Evolutionary conservation across 2,797 vertebrate genomes (phyloP).

Genomic region (Epinephelus coioides): DNA sequence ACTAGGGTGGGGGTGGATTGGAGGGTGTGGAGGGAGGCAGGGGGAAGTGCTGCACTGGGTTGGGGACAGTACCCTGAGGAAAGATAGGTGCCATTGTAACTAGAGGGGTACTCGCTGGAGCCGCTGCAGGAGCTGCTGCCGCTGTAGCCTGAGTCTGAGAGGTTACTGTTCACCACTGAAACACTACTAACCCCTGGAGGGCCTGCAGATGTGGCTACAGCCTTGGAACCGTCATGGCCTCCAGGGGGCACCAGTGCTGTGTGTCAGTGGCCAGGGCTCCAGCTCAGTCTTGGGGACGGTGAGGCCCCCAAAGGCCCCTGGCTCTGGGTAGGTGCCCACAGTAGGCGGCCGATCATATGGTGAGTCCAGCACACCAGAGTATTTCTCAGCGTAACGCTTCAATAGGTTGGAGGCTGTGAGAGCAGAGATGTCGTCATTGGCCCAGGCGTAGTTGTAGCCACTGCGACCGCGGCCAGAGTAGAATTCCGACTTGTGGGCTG

Average conservation of each 20-base stretch:
- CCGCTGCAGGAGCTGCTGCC: slow-evolving; percentile 88
- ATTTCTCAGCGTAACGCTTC: slow-evolving; percentile 98
- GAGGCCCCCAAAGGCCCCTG: slow-evolving; percentile 88
- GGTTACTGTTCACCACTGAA: slow-evolving; percentile 88
- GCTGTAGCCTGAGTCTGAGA: slow-evolving; percentile 88
- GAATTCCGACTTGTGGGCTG: slow-evolving; percentile 95
- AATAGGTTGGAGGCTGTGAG: slow-evolving; percentile 98
- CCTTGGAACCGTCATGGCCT: slow-evolving; percentile 91
- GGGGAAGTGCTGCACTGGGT: slow-evolving; percentile 87
- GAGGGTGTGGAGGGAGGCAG: slow-evolving; percentile 89
- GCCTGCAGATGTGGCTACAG: slow-evolving; percentile 75
- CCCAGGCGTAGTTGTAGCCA: slow-evolving; percentile 96
- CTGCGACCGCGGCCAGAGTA: slow-evolving; percentile 88
- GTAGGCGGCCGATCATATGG: slow-evolving; percentile 91
- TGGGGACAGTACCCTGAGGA: slow-evolving; percentile 94
- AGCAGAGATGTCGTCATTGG: slow-evolving; percentile 97
- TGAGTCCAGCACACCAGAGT: slow-evolving; percentile 92
- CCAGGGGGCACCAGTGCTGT: slow-evolving; percentile 87
- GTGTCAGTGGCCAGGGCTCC: slow-evolving; percentile 92
- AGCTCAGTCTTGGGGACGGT: slow-evolving; percentile 90
- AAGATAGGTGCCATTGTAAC: slow-evolving; percentile 93
- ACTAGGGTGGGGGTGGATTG: slow-evolving; percentile 90
- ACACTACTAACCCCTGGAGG: slow-evolving; percentile 87
- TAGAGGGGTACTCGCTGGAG: slow-evolving; percentile 89
- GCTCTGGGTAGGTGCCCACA: slow-evolving; percentile 89